These are phyloP conservation scores for Psophia crepitans DNA, from an alignment of 2,113 vertebrate species.

Conservation along the genomic window DNA sequence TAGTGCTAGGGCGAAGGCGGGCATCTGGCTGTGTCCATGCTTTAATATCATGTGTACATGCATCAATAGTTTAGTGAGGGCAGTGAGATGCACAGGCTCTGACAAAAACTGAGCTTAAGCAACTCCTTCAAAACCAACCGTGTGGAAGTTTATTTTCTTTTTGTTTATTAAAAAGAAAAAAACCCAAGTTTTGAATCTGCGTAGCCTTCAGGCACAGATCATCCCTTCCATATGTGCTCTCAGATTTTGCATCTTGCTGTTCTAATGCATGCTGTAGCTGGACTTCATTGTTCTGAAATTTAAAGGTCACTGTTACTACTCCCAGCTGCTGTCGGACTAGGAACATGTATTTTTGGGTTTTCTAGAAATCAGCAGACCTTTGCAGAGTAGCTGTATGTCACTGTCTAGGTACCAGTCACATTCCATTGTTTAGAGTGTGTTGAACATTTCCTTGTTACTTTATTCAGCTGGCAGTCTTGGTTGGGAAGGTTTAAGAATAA, in stretches of 20 bases:
- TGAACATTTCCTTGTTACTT: background rate
- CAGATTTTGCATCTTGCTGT: background rate
- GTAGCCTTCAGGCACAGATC: background rate
- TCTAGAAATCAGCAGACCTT: background rate
- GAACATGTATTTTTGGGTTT: background rate
- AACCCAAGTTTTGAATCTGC: background rate
- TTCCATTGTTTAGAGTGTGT: background rate
- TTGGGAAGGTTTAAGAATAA: background rate
- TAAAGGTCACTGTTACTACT: background rate
- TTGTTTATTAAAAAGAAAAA: background rate
- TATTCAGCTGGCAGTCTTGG: background rate
- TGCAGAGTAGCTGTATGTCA: fast-evolving
- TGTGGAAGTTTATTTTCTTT: background rate
- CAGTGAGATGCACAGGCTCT: background rate
- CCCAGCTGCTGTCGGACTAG: background rate
- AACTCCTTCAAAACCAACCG: background rate
- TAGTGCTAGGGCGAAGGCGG: background rate
- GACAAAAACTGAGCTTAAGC: background rate
- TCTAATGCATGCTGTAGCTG: background rate
- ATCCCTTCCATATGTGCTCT: background rate
- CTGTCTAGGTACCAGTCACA: background rate
- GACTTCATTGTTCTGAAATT: background rate
- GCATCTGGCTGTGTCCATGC: background rate
- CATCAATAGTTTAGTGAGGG: background rate
- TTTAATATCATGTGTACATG: background rate